Percentiles rank a stretch among this genome's conserved stretches.
Conservation (phyloP, 2,888 invertebrate genomes). For the Pyralis farinalis region DNA sequence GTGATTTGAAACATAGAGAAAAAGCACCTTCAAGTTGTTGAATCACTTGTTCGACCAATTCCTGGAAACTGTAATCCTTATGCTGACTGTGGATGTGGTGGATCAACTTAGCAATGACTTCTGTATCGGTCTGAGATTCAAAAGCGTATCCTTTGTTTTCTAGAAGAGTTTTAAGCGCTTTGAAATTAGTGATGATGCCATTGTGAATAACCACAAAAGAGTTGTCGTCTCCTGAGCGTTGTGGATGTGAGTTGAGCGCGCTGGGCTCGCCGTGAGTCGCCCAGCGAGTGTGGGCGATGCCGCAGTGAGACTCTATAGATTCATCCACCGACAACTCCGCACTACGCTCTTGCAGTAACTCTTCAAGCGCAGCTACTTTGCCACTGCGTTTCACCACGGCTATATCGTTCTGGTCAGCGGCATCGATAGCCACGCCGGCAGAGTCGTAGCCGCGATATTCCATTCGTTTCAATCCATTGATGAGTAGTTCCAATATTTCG, state of each 20-base stretch:
- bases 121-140: conserved; percentile 99
- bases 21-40: conserved; percentile 99
- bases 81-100: conserved; percentile 95
- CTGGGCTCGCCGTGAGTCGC: conserved; percentile 99
- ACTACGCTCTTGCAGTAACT: conserved; percentile 88
- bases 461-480: conserved; percentile 96
- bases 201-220: conserved; percentile 96
- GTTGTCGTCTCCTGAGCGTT: conserved; percentile 92
- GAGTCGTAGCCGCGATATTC: conserved; percentile 99
- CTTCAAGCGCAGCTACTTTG: conserved; percentile 95
- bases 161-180: conserved; percentile 95
- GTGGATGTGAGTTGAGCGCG: conserved; percentile 97
- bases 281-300: conserved; percentile 99
- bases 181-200: conserved; percentile 99
- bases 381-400: conserved; percentile 94
- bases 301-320: conserved; percentile 91
- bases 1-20: conserved; percentile 98
- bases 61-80: conserved; percentile 94
- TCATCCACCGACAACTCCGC: conserved; percentile 86
- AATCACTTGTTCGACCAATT: conserved; percentile 97
- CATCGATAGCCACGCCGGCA: conserved; percentile 95
- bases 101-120: conserved; percentile 97
- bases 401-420: conserved; percentile 87
- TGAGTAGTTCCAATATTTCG: conserved; percentile 96
- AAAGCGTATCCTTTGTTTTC: conserved; percentile 94